These are phyloP conservation scores for Panzeria rudis DNA, from an alignment of 2,888 invertebrate genomes.

Conservation along the genomic window DNA sequence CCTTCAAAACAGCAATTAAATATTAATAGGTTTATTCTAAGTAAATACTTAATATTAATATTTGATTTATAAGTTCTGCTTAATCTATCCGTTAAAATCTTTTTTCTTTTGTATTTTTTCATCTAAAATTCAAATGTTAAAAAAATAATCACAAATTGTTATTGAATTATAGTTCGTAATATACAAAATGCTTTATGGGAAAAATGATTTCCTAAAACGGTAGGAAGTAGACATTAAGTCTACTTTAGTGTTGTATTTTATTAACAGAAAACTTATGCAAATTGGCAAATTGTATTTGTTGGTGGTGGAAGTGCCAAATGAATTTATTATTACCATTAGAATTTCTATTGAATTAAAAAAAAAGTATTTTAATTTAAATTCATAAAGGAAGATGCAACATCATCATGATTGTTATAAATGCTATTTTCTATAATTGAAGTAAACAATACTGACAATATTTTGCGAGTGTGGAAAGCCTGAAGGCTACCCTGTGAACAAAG, in stretches of 20 bases:
- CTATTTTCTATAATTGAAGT: constrained; percentile 4
- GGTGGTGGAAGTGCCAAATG: constrained; percentile 48
- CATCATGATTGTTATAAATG: constrained; percentile 43
- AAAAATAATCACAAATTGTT: constrained; percentile 28
- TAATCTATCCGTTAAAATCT: constrained; percentile 32
- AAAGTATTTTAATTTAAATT: constrained; percentile 48
- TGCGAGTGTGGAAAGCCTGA: neutral
- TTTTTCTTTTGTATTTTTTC: constrained; percentile 18
- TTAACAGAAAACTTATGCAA: constrained; percentile 54
- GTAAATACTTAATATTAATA: constrained; percentile 11
- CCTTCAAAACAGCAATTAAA: constrained; percentile 51
- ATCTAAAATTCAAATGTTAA: neutral
- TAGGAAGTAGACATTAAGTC: constrained; percentile 72
- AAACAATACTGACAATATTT: constrained; percentile 3
- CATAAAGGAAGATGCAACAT: constrained; percentile 64
- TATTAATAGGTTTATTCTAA: constrained; percentile 24
- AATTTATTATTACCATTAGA: constrained; percentile 50
- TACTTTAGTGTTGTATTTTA: constrained; percentile 47
- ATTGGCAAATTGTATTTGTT: constrained; percentile 32
- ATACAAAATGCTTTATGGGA: constrained; percentile 57
- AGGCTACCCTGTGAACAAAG: too few relatives aligned
- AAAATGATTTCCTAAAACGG: constrained; percentile 72
- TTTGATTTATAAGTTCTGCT: constrained; percentile 35
- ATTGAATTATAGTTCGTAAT: constrained; percentile 33
- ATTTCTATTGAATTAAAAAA: constrained; percentile 28